Conservation (phyloP, 2,888 invertebrate species). For the Odontomyia ornata region DNA sequence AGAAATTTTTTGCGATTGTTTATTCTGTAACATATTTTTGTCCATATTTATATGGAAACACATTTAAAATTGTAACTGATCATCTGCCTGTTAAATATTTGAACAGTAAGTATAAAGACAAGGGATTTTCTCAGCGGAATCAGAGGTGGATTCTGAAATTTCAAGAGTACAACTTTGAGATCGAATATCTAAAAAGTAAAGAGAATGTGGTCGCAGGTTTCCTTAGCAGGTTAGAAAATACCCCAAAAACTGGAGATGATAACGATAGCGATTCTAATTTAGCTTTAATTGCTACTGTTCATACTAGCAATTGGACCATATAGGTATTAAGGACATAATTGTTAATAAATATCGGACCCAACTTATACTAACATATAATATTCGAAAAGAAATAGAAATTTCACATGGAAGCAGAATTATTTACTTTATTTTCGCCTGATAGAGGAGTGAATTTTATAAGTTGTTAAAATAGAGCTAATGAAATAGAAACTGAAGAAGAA, state of each 20-base stretch:
- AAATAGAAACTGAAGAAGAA: conserved; percentile 46
- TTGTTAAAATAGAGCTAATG: conserved; percentile 38
- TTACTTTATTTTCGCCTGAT: conserved; percentile 44
- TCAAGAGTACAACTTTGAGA: conserved; percentile 46
- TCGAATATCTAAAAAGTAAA: conserved; percentile 47
- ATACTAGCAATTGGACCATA: conserved; percentile 48
- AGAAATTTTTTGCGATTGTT: conserved; percentile 49
- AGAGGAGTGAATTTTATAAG: conserved; percentile 39
- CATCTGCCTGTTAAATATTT: conserved; percentile 49
- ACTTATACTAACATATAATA: conserved; percentile 49
- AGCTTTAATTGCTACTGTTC: conserved; percentile 43
- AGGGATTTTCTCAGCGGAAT: conserved; percentile 45
- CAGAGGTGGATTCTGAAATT: conserved; percentile 48
- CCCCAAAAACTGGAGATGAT: conserved; percentile 43
- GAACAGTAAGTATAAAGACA: conserved; percentile 47
- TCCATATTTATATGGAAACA: conserved; percentile 48
- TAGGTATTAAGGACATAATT: conserved; percentile 49
- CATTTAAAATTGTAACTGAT: conserved; percentile 49
- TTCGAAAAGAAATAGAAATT: conserved; percentile 28
- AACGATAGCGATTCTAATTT: conserved; percentile 43
- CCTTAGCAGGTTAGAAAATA: conserved; percentile 47
- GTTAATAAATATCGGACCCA: conserved; percentile 50
- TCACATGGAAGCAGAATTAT: conserved; percentile 45
- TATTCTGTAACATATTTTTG: conserved; percentile 47
- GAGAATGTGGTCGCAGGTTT: conserved; percentile 49